A percentile compares a stretch with the other conserved stretches of the same genome.
These are phyloP conservation scores for Lota lota DNA, from an alignment of 2,113 vertebrate species.

Conservation along the genomic window DNA sequence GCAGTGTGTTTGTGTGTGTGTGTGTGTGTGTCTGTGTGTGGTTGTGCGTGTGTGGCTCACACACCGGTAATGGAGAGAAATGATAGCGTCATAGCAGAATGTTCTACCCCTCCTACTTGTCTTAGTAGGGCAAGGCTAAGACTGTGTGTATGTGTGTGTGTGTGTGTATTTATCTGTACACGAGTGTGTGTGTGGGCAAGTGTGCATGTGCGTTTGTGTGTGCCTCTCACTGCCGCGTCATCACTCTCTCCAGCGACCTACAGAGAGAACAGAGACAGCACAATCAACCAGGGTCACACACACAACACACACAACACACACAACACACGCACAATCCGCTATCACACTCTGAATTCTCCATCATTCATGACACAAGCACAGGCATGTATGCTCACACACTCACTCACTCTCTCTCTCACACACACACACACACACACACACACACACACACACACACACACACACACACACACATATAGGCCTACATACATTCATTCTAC, in stretches of 20 bases:
- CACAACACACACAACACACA: conserved; percentile 9
- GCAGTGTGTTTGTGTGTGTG: conserved; percentile 28
- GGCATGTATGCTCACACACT: conserved; percentile 11
- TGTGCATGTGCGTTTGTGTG: conserved; percentile 30
- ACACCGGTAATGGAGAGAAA: conserved; percentile 63
- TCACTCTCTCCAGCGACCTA: conserved; percentile 71
- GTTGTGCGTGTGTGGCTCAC: conserved; percentile 48
- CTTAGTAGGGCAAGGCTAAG: conserved; percentile 57
- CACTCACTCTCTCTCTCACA: conserved; percentile 4
- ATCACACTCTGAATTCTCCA: neutral
- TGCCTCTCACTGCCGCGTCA: conserved; percentile 65
- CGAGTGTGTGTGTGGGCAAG: conserved; percentile 1
- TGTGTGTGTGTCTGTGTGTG: conserved; percentile 15
- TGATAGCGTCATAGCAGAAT: conserved; percentile 63
- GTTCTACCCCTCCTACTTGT: conserved; percentile 48
- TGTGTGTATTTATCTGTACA: conserved; percentile 12
- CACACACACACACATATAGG: conserved; percentile 6
- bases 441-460: too few species aligned
- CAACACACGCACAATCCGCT: conserved; percentile 2
- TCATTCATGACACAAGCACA: conserved; percentile 1
- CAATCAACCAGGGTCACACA: conserved; percentile 65
- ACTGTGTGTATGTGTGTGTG: conserved; percentile 50
- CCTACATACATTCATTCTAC: neutral
- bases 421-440: conserved; percentile 14
- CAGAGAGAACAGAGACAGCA: conserved; percentile 70